Conservation (phyloP, 2,888 invertebrate species). For the Drosophila macrothrix region DNA sequence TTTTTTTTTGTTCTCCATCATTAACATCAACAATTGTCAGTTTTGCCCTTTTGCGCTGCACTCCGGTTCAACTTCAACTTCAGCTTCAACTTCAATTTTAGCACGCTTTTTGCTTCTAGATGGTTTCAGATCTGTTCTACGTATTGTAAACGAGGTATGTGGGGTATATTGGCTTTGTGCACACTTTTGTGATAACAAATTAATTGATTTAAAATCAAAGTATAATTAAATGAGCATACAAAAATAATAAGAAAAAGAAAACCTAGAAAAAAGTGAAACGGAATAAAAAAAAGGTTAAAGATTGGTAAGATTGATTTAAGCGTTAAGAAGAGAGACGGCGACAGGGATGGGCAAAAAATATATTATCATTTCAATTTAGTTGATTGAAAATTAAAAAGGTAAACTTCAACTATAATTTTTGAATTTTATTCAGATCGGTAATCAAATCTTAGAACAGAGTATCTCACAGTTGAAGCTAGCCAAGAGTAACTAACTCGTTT, state of each 20-base stretch:
- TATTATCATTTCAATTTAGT: neutral
- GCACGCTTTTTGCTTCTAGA: conserved; percentile 20
- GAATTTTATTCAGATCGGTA: neutral
- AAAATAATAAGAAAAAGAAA: too few relatives aligned
- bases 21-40: conserved; percentile 32
- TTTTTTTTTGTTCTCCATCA: conserved; percentile 8
- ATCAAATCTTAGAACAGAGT: conserved; percentile 4
- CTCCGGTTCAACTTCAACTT: conserved; percentile 2
- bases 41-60: conserved; percentile 44
- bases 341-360: neutral
- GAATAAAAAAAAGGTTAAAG: neutral
- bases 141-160: neutral
- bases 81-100: conserved; percentile 1
- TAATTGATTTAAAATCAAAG: neutral
- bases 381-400: neutral
- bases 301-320: too few relatives aligned
- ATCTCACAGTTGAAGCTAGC: neutral
- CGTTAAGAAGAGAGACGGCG: neutral
- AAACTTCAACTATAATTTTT: neutral
- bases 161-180: conserved; percentile 7
- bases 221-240: too few relatives aligned
- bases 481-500: neutral
- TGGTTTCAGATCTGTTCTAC: neutral
- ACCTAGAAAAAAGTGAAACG: neutral
- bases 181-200: neutral